These are phyloP conservation scores for Agrotis exclamationis DNA, from an alignment of 2,888 invertebrate species.

Conservation along the genomic window DNA sequence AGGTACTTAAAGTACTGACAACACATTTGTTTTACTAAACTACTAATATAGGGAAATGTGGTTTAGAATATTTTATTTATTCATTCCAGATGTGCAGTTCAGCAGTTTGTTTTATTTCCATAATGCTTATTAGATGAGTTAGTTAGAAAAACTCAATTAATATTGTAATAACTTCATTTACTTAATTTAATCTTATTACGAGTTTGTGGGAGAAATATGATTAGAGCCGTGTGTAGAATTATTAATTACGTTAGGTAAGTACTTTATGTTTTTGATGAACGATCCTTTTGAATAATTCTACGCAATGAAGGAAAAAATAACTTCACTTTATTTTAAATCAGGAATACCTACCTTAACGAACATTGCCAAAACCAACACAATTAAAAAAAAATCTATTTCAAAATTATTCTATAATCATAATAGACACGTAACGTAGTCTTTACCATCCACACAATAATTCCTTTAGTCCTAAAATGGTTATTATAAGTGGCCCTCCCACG, in stretches of 20 bases:
- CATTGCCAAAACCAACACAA: too few relatives aligned
- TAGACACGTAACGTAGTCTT: neutral
- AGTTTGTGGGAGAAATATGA: neutral
- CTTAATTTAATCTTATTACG: neutral
- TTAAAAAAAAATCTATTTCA: neutral
- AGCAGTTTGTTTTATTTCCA: constrained; percentile 17
- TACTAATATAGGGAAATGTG: constrained; percentile 51
- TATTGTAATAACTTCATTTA: constrained; percentile 8
- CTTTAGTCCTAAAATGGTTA: constrained; percentile 66
- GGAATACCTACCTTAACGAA: neutral
- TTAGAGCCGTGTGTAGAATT: neutral
- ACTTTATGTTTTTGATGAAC: neutral
- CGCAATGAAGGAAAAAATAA: neutral
- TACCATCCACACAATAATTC: constrained; percentile 46
- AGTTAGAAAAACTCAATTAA: constrained; percentile 7
- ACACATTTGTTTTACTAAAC: constrained; percentile 65
- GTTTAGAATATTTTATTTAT: constrained; percentile 51
- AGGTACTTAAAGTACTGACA: constrained; percentile 38
- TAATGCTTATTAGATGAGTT: neutral
- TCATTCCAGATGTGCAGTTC: constrained; percentile 44
- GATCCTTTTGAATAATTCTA: neutral
- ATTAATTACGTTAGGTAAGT: too few relatives aligned
- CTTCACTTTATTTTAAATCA: neutral
- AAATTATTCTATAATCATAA: constrained; percentile 7
- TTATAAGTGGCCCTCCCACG: constrained; percentile 67